Evolutionary conservation across 2,797 vertebrate species (phyloP).

Genomic region (Xenentodon cancila): DNA sequence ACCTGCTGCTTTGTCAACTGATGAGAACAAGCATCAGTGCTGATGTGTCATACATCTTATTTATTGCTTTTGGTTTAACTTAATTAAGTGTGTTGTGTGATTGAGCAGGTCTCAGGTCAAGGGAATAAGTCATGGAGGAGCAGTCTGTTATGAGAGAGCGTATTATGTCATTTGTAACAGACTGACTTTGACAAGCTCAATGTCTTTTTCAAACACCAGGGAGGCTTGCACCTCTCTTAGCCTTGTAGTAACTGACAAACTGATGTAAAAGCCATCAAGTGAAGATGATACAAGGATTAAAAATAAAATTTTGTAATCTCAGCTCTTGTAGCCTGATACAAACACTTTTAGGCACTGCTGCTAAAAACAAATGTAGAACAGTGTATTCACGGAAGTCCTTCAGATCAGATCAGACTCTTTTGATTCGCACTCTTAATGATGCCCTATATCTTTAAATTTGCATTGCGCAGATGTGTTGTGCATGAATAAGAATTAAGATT

Average conservation of each 20-base stretch:
- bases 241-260: constrained; percentile 38
- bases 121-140: constrained; percentile 68
- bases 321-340: constrained; percentile 9
- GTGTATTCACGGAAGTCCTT: constrained; percentile 12
- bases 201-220: constrained; percentile 38
- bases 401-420: constrained; percentile 26
- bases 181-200: constrained; percentile 52
- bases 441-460: constrained; percentile 31
- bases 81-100: constrained; percentile 78
- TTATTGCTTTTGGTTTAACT: constrained; percentile 80
- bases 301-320: constrained; percentile 12
- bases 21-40: constrained; percentile 61
- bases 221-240: constrained; percentile 11
- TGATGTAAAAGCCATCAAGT: constrained; percentile 36
- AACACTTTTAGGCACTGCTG: background rate
- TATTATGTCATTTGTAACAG: constrained; percentile 69
- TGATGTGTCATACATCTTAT: constrained; percentile 69
- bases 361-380: constrained; percentile 13
- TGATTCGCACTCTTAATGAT: constrained; percentile 34
- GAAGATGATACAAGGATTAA: constrained; percentile 16
- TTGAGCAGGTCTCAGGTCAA: constrained; percentile 69
- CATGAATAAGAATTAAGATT: constrained; percentile 34
- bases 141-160: constrained; percentile 69
- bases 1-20: constrained; percentile 63
- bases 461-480: constrained; percentile 21